Evolutionary conservation across 2,888 invertebrate species (phyloP), one percentile per base, ranked within the genome.

Genomic region (Empis livida): DNA sequence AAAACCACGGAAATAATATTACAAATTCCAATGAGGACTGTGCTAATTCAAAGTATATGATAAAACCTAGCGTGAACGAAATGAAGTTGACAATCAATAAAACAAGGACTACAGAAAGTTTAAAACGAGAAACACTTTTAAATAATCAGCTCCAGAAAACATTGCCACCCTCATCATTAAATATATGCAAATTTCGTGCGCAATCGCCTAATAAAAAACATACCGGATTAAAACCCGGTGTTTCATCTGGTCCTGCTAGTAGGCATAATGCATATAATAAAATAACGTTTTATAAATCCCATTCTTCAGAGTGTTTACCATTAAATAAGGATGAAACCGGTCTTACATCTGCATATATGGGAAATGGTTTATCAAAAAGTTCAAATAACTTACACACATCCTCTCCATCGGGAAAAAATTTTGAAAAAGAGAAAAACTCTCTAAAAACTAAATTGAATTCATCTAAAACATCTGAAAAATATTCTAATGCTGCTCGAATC

Each of bases 31-130:
- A 20, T 20, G 20, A 20, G 5, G 4, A 20, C 5, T 3, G 4
- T 3, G 3, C 16, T 30, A 83, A 83, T 61, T 82, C 84, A 27
- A 89, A 89, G 59, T 91, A 91, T 59, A 88, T 88, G 82, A 87
- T 92, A 1, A 92, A 91, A 61, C 84, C 85, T 15, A 88, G 89
- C 61, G 62, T 65, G 43, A 90, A 90, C 57, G 90, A 90, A 5
- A 87, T 93, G 72, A 93, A 92, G 66, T 78, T 93, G 46, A 93
- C 90, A 3, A 90, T 92, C 23, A 92, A 91, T 60, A 92, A 92
- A 71, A 89, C 91, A 1, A 75, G 84, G 58, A 78, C 80, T 48
- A 35, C 13, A 9, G 15, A 27, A 10, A 46, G 15, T 20, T 37
- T 35, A 8, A 52, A 52, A 37, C 11, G 20, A 2, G 50, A 50